These are phyloP conservation scores for Lepidothrix coronata DNA, from an alignment of 2,113 vertebrate genomes.

Conservation along the genomic window DNA sequence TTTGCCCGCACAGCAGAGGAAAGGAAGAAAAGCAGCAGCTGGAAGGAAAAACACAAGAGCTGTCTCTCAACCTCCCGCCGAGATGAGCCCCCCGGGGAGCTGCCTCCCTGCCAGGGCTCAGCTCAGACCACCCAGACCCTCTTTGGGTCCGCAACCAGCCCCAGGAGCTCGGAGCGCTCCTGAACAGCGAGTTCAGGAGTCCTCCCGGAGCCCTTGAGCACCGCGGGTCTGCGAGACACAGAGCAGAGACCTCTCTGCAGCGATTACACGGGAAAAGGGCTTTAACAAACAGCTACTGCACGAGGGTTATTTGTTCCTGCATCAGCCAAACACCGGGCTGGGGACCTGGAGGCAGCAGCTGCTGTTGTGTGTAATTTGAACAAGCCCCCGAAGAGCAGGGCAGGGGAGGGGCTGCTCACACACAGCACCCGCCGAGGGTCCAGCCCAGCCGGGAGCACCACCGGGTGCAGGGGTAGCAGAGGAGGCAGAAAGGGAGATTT, in stretches of 20 bases:
- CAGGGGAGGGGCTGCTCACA: background rate
- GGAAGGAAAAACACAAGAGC: background rate
- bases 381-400: background rate
- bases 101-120: background rate
- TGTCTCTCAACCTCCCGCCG: rapidly evolving
- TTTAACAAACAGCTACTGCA: rapidly evolving
- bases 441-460: background rate
- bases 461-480: background rate
- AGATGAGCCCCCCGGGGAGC: background rate
- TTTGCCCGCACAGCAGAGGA: background rate
- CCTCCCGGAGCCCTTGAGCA: rapidly evolving
- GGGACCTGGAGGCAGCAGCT: background rate
- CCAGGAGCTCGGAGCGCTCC: rapidly evolving
- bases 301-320: background rate
- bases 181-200: rapidly evolving
- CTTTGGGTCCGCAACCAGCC: rapidly evolving
- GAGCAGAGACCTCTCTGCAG: background rate
- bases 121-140: background rate
- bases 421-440: rapidly evolving
- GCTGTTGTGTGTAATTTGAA: rapidly evolving
- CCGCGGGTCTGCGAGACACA: rapidly evolving
- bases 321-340: background rate
- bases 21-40: background rate
- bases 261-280: background rate
- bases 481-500: background rate